phyloP scores from a whole-genome alignment of 92 coral and sea anemone species.

The Metridium senile region DNA sequence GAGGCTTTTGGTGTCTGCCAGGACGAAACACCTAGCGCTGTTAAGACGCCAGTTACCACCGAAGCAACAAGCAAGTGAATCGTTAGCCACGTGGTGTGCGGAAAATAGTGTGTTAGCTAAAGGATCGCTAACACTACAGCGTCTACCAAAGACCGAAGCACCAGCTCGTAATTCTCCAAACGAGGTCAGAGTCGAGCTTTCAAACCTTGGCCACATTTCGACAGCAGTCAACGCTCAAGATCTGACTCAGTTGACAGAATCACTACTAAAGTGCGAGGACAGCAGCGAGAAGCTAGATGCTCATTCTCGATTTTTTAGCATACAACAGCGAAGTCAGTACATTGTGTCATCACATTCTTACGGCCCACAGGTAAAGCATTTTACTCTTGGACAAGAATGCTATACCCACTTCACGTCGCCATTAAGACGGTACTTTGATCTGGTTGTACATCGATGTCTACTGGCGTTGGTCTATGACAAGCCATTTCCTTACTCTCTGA shows the following conservation, averaged over 20 bases:
- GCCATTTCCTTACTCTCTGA: conserved; percentile 65
- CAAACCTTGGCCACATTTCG: conserved; percentile 65
- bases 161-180: conserved; percentile 5
- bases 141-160: conserved; percentile 23
- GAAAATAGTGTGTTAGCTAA: conserved; percentile 51
- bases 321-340: conserved; percentile 75
- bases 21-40: conserved; percentile 56
- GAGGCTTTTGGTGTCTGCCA: conserved; percentile 45
- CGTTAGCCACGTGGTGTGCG: conserved; percentile 49
- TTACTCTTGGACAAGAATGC: conserved; percentile 62
- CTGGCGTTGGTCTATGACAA: conserved; percentile 60
- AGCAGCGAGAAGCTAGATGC: conserved; percentile 40
- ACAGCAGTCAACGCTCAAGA: conserved; percentile 74
- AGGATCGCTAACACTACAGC: conserved; percentile 51
- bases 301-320: conserved; percentile 40
- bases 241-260: conserved; percentile 48
- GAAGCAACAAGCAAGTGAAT: conserved; percentile 48
- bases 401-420: conserved; percentile 97
- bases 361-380: conserved; percentile 61
- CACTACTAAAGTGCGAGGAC: conserved; percentile 36
- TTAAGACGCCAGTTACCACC: conserved; percentile 85
- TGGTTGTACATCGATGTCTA: conserved; percentile 88
- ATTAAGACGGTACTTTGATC: conserved; percentile 86
- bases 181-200: conserved; percentile 46
- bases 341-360: conserved; percentile 62